Evolutionary conservation across 2,888 invertebrate species (phyloP).

Genomic region (Lumbricus terrestris): DNA sequence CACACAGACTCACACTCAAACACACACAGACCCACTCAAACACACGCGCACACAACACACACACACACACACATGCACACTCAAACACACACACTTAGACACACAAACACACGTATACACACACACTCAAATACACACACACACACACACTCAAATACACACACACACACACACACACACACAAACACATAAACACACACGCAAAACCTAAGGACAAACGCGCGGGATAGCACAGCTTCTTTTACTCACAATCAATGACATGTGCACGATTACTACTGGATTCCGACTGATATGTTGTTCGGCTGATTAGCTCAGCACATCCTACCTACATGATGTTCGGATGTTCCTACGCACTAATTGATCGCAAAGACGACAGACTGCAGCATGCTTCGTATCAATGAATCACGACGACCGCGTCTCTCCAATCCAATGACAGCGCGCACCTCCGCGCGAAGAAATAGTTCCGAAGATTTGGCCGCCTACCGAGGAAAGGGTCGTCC

Average conservation of each 20-base stretch:
- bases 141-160: no score
- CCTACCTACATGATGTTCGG: no score
- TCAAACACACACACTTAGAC: no score
- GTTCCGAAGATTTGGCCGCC: background rate
- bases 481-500: background rate
- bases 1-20: no score
- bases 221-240: background rate
- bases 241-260: background rate
- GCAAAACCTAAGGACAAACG: background rate
- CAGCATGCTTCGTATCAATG: slow-evolving; percentile 5
- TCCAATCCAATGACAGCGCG: background rate
- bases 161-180: no score
- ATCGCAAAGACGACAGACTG: background rate
- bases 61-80: no score
- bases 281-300: background rate
- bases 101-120: no score
- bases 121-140: no score
- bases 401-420: background rate
- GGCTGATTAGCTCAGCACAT: background rate
- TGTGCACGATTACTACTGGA: background rate
- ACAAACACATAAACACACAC: no score
- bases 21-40: no score
- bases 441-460: slow-evolving; percentile 6
- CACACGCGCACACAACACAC: no score
- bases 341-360: background rate